Base-by-base conservation (phyloP, 37 sponge, comb jelly and placozoan genomes). In the Theonella swinhoei region DNA sequence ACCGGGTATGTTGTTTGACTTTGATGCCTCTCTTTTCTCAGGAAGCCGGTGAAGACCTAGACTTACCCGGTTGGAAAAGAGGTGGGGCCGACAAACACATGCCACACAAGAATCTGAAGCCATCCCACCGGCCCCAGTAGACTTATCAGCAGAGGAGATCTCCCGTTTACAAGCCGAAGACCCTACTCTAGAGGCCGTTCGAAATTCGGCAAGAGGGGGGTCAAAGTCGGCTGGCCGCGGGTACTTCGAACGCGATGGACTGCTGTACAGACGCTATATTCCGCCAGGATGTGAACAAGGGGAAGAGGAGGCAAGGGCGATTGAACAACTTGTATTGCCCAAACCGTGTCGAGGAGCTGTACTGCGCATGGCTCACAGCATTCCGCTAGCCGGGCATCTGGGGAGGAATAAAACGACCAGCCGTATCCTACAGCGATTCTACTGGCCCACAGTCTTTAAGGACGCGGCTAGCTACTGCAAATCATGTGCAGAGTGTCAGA, bases 341-440 rank as follows among this genome's bases (percentile, higher is more conserved):
- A 29, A 43, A 4, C 43, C 58, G 68, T 83, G 66, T 33, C 29
- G 77, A 1, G 33, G 54, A 25, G 36, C 61, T 1, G 80, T 79
- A 20, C 24, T 86, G 59, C 29, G 78, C 19, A 30, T 47, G 11
- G n/a, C 22, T 72, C 76, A 64, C 83, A 84, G 3, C 80, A 69
- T 87, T 17, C 82, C 88, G 9, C 38, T 88, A 7, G 90, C 80
- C 9, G 90, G 90, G 22, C 80, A 89, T 62, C 73, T 84, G 30
- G 90, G 90, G 23, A 70, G 64, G 37, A 71, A 71, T 43, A 89
- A 80, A 73, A 89, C 90, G 20, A 38, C 62, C 2, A 25, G 20
- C 41, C 5, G 84, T 42, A 59, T 89, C 30, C 31, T 80, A 58
- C 64, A 61, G 78, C 59, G 74, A 28, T 89, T 79, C 47, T 84